Conservation (phyloP, 2,113 vertebrate genomes). For the Octodon degus region DNA sequence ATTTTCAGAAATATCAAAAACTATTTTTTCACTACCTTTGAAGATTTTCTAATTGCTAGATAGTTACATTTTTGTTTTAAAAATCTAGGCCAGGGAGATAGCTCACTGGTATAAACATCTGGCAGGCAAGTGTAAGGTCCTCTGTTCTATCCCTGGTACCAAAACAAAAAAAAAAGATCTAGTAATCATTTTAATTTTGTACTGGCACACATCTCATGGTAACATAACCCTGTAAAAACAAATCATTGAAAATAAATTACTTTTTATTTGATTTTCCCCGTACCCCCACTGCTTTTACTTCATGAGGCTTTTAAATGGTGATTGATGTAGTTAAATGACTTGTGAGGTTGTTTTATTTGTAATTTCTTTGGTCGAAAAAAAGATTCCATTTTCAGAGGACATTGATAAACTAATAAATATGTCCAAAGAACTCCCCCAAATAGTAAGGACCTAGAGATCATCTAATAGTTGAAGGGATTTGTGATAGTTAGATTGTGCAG, state of each 20-base stretch:
- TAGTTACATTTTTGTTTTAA: not conserved
- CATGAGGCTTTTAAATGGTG: not conserved
- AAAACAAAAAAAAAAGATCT: not conserved
- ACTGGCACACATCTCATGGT: not conserved
- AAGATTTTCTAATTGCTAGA: slow-evolving; percentile 38
- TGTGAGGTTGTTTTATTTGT: slow-evolving; percentile 26
- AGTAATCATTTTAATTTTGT: slow-evolving; percentile 33
- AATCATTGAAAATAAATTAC: slow-evolving; percentile 52
- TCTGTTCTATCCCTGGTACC: too few relatives aligned
- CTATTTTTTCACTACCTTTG: slow-evolving; percentile 2
- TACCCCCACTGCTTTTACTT: slow-evolving; percentile 35
- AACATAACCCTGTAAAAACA: not conserved
- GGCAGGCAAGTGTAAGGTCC: too few relatives aligned
- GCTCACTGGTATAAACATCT: too few relatives aligned
- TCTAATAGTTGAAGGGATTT: not conserved
- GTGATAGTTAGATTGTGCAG: not conserved
- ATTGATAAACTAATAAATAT: not conserved
- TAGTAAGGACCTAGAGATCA: slow-evolving; percentile 7
- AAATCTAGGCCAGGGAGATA: not conserved
- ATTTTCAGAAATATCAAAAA: slow-evolving; percentile 29
- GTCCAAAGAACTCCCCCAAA: not conserved
- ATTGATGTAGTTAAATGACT: not conserved
- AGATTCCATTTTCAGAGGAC: slow-evolving; percentile 13
- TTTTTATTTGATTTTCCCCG: slow-evolving; percentile 31
- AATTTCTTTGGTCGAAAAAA: slow-evolving; percentile 31